Percentiles rank a stretch among this genome's conserved stretches.
These are phyloP conservation scores for Pocillopora verrucosa DNA, from an alignment of 64 coral and sea anemone species.

Conservation along the genomic window DNA sequence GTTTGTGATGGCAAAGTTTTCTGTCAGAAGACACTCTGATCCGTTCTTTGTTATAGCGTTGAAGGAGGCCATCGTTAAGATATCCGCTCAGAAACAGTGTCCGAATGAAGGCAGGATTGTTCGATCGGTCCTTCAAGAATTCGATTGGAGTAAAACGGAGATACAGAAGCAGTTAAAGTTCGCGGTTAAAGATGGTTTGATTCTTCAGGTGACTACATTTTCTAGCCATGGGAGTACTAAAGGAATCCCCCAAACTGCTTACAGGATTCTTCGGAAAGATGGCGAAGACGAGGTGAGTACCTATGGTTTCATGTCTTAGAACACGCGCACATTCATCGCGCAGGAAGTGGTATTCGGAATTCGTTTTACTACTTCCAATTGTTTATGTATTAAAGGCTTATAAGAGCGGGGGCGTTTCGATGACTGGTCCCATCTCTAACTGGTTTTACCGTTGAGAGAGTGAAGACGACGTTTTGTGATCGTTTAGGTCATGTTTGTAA, in stretches of 20 bases:
- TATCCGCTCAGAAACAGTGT: conserved; percentile 95
- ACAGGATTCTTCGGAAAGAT: conserved; percentile 59
- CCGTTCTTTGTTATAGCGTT: conserved; percentile 81
- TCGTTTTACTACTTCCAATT: conserved; percentile 7
- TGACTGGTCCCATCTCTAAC: conserved; percentile 6
- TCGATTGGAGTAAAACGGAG: conserved; percentile 79
- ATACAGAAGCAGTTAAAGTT: conserved; percentile 93
- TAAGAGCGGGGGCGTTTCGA: conserved; percentile 32
- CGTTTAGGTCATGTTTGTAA: neutral
- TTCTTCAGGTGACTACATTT: conserved; percentile 75
- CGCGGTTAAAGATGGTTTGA: conserved; percentile 94
- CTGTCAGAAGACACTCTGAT: conserved; percentile 76
- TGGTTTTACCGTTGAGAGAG: neutral
- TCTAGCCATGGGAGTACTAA: conserved; percentile 92
- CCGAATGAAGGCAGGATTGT: conserved; percentile 92
- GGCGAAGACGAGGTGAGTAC: conserved; percentile 56
- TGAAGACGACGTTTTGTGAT: neutral
- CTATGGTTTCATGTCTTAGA: conserved; percentile 10
- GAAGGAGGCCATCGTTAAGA: conserved; percentile 75
- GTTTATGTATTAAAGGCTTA: conserved; percentile 42
- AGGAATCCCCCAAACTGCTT: conserved; percentile 90
- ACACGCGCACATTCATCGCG: conserved; percentile 1
- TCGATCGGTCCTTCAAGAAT: conserved; percentile 79
- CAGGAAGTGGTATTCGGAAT: neutral
- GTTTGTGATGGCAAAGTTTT: conserved; percentile 81